Percentiles rank a stretch among this genome's conserved stretches.
Evolutionary conservation across 1,140 invertebrate genomes (phyloP).

Genomic region (Drosophila ficusphila): DNA sequence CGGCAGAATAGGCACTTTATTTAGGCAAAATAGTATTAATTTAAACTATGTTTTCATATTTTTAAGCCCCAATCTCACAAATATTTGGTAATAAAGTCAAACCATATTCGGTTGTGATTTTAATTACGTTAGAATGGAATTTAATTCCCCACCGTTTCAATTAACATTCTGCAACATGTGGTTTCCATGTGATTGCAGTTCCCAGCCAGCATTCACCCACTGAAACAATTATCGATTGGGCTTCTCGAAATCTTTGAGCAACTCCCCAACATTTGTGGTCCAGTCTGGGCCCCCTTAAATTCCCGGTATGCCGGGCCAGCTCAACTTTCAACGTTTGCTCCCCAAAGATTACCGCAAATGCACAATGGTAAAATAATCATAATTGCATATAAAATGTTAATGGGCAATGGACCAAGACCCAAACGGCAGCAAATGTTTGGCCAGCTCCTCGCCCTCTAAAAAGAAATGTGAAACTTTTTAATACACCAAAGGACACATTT

Average conservation of each 20-base stretch:
- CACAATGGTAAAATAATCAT: conserved; percentile 82
- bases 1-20: no score
- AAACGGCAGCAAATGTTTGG: conserved; percentile 12
- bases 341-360: conserved; percentile 80
- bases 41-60: no score
- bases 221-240: conserved; percentile 29
- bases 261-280: background rate
- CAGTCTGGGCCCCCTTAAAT: conserved; percentile 55
- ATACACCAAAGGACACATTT: conserved; percentile 82
- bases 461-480: conserved; percentile 67
- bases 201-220: background rate
- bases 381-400: conserved; percentile 83
- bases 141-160: conserved; percentile 22
- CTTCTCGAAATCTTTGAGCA: background rate
- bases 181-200: background rate
- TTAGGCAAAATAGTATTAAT: no score
- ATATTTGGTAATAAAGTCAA: no score
- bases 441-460: conserved; percentile 22
- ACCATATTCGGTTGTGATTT: no score
- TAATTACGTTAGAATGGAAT: conserved; percentile 17
- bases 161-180: conserved; percentile 36
- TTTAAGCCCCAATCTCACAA: no score
- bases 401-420: conserved; percentile 68
- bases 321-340: conserved; percentile 69
- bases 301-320: conserved; percentile 30